Evolutionary conservation across 2,888 invertebrate genomes (phyloP), one percentile per base, ranked within the genome.

Genomic region (Acleris emargana): DNA sequence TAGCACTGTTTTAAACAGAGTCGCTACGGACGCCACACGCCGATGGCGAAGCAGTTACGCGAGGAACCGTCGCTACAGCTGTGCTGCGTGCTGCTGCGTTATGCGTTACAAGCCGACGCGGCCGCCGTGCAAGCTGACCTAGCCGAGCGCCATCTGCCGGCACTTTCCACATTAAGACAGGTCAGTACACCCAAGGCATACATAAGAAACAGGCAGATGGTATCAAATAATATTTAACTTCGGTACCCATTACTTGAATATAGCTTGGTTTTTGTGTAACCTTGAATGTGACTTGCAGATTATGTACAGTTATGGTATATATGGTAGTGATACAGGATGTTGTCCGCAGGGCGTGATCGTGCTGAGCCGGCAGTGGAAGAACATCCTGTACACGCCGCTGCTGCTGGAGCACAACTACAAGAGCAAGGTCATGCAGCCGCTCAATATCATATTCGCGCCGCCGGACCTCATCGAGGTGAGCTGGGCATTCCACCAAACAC

Each of bases 1-100:
- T 7, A 32, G n/a, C 13, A 16, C 43, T 16, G n/a, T 43, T 13
- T 6, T 13, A 5, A 1, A 17, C 87, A 98, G 97, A 97, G 97
- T 83, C 98, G 98, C 57, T 98, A 98, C 87, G 96, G 96, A 50
- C 97, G 97, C 71, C 94, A 97, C 78, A 97, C 98, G 32, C 95
- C 97, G 28, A 92, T 99, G 79, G 97, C 97, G 0, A 96, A 96
- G 88, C 98, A 98, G 25, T 90, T 99, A 25, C 97, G 98, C 84
- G 98, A 98, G 87, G 99, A 99, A 91, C 98, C 99, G 1, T 98
- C 98, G 58, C 97, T 98, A 82, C 98, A 99, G 84, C 93, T 99
- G 72, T 97, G 98, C 83, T 96, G 96, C 20, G 97, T 98, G 72
- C 93, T 99, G 80, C 95, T 97, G 79, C 95, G 97, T 71, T 96